phyloP scores from a whole-genome alignment of 1,140 invertebrate genomes.

The Dreissena rostriformis region DNA sequence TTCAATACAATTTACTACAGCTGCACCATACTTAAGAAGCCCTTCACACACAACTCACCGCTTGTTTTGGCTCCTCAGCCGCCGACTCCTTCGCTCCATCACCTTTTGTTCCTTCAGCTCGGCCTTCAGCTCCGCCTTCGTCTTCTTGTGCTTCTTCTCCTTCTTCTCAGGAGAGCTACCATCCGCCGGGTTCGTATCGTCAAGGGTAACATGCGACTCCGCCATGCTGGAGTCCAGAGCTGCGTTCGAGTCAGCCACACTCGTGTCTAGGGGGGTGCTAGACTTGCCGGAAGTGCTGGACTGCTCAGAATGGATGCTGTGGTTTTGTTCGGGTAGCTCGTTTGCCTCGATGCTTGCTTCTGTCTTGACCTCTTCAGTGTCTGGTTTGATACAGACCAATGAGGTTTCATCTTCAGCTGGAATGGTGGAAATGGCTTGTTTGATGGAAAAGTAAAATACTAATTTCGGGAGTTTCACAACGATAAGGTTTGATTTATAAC shows the following conservation, averaged over 20 bases:
- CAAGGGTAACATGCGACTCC: slow-evolving; percentile 26
- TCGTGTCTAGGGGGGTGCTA: slow-evolving; percentile 23
- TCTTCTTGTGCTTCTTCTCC: slow-evolving; percentile 69
- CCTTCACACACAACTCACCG: slow-evolving; percentile 38
- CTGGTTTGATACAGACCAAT: not conserved
- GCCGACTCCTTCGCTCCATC: slow-evolving; percentile 74
- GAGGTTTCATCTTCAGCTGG: too few species aligned
- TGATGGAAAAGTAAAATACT: too few species aligned
- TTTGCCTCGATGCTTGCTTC: slow-evolving; percentile 2
- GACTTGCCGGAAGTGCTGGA: slow-evolving; percentile 27
- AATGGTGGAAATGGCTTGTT: too few species aligned
- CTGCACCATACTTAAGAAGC: too few species aligned
- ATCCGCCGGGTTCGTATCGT: slow-evolving; percentile 12
- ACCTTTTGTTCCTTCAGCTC: slow-evolving; percentile 79
- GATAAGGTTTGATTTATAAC: too few species aligned
- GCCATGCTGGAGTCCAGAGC: slow-evolving; percentile 9
- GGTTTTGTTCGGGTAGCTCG: too few species aligned
- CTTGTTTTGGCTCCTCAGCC: slow-evolving; percentile 77
- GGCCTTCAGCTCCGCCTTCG: slow-evolving; percentile 78
- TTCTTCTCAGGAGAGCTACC: slow-evolving; percentile 55
- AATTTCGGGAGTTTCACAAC: too few species aligned
- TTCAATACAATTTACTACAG: too few species aligned
- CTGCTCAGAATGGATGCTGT: slow-evolving; percentile 28
- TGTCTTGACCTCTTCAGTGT: not conserved
- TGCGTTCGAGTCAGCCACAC: slow-evolving; percentile 26